These are phyloP conservation scores for Galendromus occidentalis DNA, from an alignment of 1,140 invertebrate genomes.

Conservation along the genomic window DNA sequence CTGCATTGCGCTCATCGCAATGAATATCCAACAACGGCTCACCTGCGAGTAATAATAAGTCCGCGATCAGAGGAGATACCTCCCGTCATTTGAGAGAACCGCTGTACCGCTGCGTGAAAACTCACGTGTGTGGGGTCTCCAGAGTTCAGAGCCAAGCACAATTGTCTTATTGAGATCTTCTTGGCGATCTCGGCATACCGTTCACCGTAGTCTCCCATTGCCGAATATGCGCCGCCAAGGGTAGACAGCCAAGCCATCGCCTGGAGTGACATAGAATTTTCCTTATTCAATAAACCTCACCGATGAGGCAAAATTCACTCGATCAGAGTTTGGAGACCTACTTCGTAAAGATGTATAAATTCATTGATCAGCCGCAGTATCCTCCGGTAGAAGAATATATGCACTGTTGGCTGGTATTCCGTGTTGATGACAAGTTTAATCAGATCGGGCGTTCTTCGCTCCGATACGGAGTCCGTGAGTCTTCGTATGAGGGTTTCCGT, in stretches of 20 bases:
- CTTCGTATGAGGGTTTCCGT: too few relatives aligned
- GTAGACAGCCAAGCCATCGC: slow-evolving; percentile 3
- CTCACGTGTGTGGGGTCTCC: neutral
- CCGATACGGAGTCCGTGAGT: too few relatives aligned
- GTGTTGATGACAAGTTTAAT: too few relatives aligned
- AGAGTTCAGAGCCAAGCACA: neutral
- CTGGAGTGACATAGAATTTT: neutral
- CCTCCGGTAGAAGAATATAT: neutral
- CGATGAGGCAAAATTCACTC: too few relatives aligned
- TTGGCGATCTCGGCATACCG: neutral
- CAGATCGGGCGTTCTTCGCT: too few relatives aligned
- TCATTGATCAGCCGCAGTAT: neutral
- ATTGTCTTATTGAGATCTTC: neutral
- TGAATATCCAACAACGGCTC: slow-evolving; percentile 7
- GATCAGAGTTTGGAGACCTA: neutral
- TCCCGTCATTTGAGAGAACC: too few relatives aligned
- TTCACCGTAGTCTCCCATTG: neutral
- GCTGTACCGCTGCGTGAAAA: neutral
- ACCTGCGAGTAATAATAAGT: neutral
- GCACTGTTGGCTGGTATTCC: neutral
- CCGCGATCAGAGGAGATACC: too few relatives aligned
- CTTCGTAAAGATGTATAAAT: neutral
- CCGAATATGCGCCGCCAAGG: neutral
- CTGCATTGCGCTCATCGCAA: slow-evolving; percentile 6
- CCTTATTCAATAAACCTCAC: too few relatives aligned